Conservation (phyloP, 2,888 invertebrate genomes). For the Drosophila quinaria region DNA sequence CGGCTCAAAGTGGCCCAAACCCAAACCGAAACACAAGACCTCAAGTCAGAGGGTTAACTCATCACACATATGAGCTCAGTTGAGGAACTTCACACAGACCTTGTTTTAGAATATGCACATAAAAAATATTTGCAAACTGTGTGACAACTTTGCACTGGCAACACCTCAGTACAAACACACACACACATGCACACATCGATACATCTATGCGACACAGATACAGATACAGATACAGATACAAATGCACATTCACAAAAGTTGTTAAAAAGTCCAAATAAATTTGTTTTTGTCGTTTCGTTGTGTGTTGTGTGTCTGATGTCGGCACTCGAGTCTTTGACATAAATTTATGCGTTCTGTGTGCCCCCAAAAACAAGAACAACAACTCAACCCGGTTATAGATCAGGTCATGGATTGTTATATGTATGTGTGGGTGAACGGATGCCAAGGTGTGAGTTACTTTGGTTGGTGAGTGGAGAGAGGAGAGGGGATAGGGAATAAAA, state of each 20-base stretch:
- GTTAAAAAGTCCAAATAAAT: conserved; percentile 81
- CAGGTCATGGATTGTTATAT: conserved; percentile 63
- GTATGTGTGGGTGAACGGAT: conserved; percentile 28
- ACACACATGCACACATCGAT: conserved; percentile 24
- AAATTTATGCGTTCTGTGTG: conserved; percentile 79
- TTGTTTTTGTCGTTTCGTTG: conserved; percentile 58
- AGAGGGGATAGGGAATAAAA: background rate
- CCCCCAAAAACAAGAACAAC: conserved; percentile 31
- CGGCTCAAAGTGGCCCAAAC: conserved; percentile 12
- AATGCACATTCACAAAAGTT: conserved; percentile 65
- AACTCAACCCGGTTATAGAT: conserved; percentile 65
- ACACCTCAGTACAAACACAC: conserved; percentile 37
- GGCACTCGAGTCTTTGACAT: conserved; percentile 70
- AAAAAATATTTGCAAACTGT: conserved; percentile 63
- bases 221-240: conserved; percentile 13
- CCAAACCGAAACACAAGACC: background rate
- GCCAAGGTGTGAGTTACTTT: conserved; percentile 5
- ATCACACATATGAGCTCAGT: conserved; percentile 13
- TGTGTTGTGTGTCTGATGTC: conserved; percentile 23
- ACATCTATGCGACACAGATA: conserved; percentile 15
- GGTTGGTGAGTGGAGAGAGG: background rate
- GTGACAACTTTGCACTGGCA: conserved; percentile 39
- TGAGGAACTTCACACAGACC: conserved; percentile 7
- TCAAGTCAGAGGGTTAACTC: conserved; percentile 31
- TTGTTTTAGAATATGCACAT: conserved; percentile 45